These are phyloP conservation scores for Lysandra bellargus DNA, from an alignment of 2,888 invertebrate species.

Conservation along the genomic window DNA sequence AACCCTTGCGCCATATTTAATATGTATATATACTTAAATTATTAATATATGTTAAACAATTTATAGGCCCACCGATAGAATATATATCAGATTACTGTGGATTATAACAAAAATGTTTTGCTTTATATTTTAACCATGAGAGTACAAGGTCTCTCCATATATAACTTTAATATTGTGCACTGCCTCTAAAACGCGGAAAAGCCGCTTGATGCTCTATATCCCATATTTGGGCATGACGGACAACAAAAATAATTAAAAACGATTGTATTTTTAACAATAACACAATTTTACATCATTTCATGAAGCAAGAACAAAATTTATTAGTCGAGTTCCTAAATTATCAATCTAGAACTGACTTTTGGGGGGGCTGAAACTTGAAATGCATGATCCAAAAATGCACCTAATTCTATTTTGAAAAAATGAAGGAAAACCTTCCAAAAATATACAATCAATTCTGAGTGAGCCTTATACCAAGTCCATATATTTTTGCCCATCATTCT, in stretches of 20 bases:
- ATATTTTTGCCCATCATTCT: too few species aligned
- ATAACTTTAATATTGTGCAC: constrained; percentile 22
- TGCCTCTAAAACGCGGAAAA: constrained; percentile 7
- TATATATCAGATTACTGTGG: constrained; percentile 8
- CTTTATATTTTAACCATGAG: not conserved
- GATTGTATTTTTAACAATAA: not conserved
- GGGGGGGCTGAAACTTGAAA: too few species aligned
- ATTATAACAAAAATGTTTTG: constrained; percentile 14
- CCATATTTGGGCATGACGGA: not conserved
- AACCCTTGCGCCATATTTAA: constrained; percentile 18
- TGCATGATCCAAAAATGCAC: too few species aligned
- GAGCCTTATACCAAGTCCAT: too few species aligned
- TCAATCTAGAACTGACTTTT: too few species aligned
- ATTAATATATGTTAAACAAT: constrained; percentile 23
- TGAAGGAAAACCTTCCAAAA: too few species aligned
- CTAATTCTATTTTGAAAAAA: too few species aligned
- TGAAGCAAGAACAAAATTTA: not conserved
- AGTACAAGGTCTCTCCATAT: not conserved
- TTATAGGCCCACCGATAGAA: constrained; percentile 12
- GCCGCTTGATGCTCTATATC: not conserved
- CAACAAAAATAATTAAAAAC: not conserved
- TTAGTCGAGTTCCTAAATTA: too few species aligned
- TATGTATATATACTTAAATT: constrained; percentile 15
- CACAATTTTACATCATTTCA: not conserved
- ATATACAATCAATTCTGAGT: too few species aligned